Base-by-base conservation (phyloP, 2,888 invertebrate species). In the Gymnocheta viridis region DNA sequence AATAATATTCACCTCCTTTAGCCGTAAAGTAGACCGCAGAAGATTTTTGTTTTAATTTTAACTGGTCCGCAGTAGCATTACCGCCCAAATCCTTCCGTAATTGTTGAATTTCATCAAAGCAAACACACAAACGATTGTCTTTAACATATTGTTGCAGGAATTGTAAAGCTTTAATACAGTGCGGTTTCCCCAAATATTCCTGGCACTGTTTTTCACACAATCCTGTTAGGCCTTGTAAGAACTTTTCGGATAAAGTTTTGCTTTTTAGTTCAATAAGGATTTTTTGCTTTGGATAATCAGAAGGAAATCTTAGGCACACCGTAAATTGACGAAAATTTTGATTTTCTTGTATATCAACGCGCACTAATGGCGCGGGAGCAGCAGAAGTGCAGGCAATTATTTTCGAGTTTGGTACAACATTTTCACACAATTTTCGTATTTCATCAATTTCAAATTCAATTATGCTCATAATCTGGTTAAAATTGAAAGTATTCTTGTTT, bases 61-160 rank as follows among this genome's bases (percentile, higher is more conserved):
- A 89, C 87, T 94, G 94, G 88, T 95, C 94, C 12, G 89, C 87
- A 19, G 90, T 88, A 9, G 86, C 86, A 27, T 91, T 89, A 5
- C 87, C 88, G 2, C 87, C 90, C 4, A 95, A 88, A 24, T 93
- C 90, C 82, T 92, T 92, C 86, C 94, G 95, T 69, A 96, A 89
- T 56, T 92, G 89, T 81, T 93, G 92, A 82, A 96, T 95, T 91
- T 96, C 96, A 88, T 95, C 95, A 86, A 94, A 94, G 87, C 95
- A 96, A 78, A 95, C 94, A 88, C 94, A 95, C 4, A 96, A 91
- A 0, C 95, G 94, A 91, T 95, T 95, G 85, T 95, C 95, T 62
- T 94, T 93, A 7, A 90, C 91, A 88, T 95, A 96, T 82, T 93
- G 94, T 66, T 93, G 91, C 6, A 95, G 91, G 88, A 95, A 95